Percentiles rank a stretch among this genome's conserved stretches.
Evolutionary conservation across 2,888 invertebrate genomes (phyloP).

Genomic region (Drosophila merina): DNA sequence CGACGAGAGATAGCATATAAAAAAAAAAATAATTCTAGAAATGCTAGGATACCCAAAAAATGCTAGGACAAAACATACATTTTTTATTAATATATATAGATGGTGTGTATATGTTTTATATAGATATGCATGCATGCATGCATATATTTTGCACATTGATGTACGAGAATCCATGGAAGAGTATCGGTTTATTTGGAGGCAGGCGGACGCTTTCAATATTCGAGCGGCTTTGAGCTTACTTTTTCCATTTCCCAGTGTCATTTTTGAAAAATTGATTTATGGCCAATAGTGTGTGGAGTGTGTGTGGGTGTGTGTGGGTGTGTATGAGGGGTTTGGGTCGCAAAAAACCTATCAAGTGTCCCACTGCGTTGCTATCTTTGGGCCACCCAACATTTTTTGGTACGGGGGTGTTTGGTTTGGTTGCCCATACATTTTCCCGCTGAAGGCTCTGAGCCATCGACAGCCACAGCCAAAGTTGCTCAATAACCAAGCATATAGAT

Average conservation of each 20-base stretch:
- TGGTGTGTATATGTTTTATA: constrained; percentile 10
- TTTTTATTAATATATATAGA: constrained; percentile 56
- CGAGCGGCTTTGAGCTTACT: constrained; percentile 78
- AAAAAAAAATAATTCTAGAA: constrained; percentile 11
- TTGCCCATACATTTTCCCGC: constrained; percentile 55
- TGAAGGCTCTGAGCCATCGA: constrained; percentile 52
- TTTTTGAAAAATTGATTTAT: constrained; percentile 77
- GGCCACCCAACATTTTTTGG: constrained; percentile 12
- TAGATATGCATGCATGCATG: constrained; percentile 35
- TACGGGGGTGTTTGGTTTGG: constrained; percentile 5
- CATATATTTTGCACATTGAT: constrained; percentile 23
- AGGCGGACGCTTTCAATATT: constrained; percentile 66
- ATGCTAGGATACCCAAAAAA: constrained; percentile 47
- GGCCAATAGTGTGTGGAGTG: constrained; percentile 61
- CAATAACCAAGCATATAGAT: constrained; percentile 66
- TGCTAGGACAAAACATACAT: constrained; percentile 60
- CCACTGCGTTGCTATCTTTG: constrained; percentile 9
- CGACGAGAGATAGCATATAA: constrained; percentile 10
- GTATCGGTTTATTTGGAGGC: constrained; percentile 29
- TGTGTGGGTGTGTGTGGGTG: constrained; percentile 24
- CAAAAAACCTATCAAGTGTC: constrained; percentile 75
- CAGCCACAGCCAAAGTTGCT: constrained; percentile 53
- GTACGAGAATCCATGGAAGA: constrained; percentile 26
- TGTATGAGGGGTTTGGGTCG: neutral
- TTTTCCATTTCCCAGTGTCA: constrained; percentile 77